Evolutionary conservation across 2,888 invertebrate genomes (phyloP), one percentile per base, ranked within the genome.

Genomic region (Hyalella azteca): DNA sequence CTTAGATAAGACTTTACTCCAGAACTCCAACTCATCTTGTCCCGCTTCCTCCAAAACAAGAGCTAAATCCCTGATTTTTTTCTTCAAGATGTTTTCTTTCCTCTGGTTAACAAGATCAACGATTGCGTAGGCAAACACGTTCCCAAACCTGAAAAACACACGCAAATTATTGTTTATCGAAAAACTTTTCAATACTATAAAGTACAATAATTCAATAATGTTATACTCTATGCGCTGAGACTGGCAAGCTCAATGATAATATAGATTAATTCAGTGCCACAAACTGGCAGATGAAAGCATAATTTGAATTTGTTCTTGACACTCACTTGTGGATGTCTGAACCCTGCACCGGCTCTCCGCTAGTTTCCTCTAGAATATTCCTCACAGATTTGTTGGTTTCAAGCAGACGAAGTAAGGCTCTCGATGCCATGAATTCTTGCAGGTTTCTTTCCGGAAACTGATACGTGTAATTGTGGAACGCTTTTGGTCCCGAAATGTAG

Each of bases 81-180:
- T 32, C 36, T 36, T 32, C 66, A 66, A 15, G 13, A 66, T 32
- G 19, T 15, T 11, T 66, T 13, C 29, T 39, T 66, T n/a, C 36
- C 19, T 9, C 3, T 66, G 29, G 36, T 66, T 36, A 39, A 66
- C 66, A n/a, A 66, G 66, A 1, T 66, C 66, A 36, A 66, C 36
- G 3, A 39, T 36, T n/a, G 66, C 66, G 29, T 36, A 66, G 66
- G 66, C 66, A 39, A 66, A 39, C 19, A 15, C 66, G 66, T 66
- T 66, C 36, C 66, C 39, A n/a, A 66, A 66, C 7, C 66, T 66
- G 66, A n/a, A n/a, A n/a, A n/a, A n/a, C n/a, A n/a, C n/a, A n/a
- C n/a, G n/a, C n/a, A n/a, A n/a, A n/a, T n/a, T n/a, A n/a, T n/a
- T n/a, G n/a, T n/a, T n/a, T n/a, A n/a, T n/a, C n/a, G n/a, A n/a